A percentile compares a stretch with the other conserved stretches of the same genome.
Evolutionary conservation across 2,113 vertebrate genomes (phyloP).

Genomic region (Psittacara wagleri): DNA sequence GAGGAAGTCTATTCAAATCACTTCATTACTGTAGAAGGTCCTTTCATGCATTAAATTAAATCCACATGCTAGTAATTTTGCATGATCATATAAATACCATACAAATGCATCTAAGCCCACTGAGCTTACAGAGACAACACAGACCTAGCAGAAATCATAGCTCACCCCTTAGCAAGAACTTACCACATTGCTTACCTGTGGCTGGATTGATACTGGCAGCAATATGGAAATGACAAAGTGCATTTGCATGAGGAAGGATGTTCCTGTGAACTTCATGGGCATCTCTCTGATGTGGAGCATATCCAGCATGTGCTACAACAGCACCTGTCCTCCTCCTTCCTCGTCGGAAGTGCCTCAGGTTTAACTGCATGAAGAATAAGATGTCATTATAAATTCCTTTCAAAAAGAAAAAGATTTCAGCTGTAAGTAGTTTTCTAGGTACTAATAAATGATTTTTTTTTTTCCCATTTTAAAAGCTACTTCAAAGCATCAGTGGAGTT

Average conservation of each 20-base stretch:
- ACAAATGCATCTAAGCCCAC: background rate
- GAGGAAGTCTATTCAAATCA: background rate
- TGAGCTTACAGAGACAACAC: background rate
- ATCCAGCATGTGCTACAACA: slow-evolving; percentile 83
- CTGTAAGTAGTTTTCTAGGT: background rate
- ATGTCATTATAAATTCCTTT: slow-evolving; percentile 18
- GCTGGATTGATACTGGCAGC: slow-evolving; percentile 98
- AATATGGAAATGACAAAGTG: slow-evolving; percentile 97
- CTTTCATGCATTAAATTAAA: background rate
- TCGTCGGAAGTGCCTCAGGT: slow-evolving; percentile 80
- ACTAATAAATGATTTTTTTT: background rate
- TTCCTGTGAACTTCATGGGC: slow-evolving; percentile 82
- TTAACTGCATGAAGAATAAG: slow-evolving; percentile 74
- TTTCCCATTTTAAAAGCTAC: background rate
- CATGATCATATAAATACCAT: background rate
- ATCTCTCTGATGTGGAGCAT: slow-evolving; percentile 84
- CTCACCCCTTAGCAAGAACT: background rate
- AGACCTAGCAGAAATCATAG: background rate
- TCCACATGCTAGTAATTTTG: background rate
- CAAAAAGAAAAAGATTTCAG: background rate
- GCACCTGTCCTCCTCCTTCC: slow-evolving; percentile 78
- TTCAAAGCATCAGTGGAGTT: background rate
- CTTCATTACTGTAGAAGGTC: background rate
- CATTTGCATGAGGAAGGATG: slow-evolving; percentile 82
- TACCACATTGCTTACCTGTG: slow-evolving; percentile 76